Evolutionary conservation across 2,888 invertebrate species (phyloP).

Genomic region (Hanleya hanleyi): DNA sequence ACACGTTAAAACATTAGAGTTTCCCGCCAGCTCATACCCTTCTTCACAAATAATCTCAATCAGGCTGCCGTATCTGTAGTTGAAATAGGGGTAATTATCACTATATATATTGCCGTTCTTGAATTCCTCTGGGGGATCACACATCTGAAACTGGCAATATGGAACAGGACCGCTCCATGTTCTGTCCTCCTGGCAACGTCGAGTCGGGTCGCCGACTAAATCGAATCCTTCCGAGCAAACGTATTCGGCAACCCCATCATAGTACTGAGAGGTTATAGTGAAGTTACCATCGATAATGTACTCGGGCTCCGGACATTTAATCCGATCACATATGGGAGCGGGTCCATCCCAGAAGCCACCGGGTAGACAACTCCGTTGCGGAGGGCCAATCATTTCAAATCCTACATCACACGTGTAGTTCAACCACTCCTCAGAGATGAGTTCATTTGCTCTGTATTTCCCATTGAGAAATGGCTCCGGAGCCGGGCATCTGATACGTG

Average conservation of each 20-base stretch:
- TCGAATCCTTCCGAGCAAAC: conserved; percentile 73
- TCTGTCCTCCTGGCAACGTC: conserved; percentile 75
- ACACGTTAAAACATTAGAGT: conserved; percentile 10
- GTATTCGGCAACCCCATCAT: conserved; percentile 65
- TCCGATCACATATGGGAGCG: conserved; percentile 56
- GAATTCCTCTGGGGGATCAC: background rate
- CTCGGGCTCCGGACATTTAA: conserved; percentile 34
- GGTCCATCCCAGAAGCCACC: conserved; percentile 56
- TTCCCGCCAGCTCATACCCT: conserved; percentile 65
- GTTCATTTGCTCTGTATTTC: background rate
- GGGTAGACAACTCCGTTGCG: conserved; percentile 22
- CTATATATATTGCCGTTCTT: background rate
- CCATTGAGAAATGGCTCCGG: background rate
- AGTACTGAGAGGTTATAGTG: background rate
- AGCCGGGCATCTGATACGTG: background rate
- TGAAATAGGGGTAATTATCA: background rate
- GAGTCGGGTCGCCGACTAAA: conserved; percentile 70
- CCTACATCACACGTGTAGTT: conserved; percentile 44
- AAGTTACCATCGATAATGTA: conserved; percentile 34
- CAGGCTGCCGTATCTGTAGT: background rate
- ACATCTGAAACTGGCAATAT: conserved; percentile 54
- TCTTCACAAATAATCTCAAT: conserved; percentile 49
- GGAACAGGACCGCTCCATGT: conserved; percentile 74
- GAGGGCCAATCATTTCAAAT: conserved; percentile 38
- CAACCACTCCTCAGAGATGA: background rate